Conservation (phyloP, 1,140 invertebrate genomes). For the Atta texana region DNA sequence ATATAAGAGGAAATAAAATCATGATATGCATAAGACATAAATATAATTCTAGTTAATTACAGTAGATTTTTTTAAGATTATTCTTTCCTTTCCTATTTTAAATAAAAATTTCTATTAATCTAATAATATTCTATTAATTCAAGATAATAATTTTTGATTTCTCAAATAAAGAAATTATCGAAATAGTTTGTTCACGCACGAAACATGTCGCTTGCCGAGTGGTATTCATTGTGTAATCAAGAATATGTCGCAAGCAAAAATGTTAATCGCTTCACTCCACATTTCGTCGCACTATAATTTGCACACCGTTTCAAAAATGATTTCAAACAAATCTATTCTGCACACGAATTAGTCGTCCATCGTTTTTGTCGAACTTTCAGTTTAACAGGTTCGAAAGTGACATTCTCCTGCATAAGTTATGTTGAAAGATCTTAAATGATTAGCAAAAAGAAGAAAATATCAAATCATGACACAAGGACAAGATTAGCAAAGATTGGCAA, state of each 20-base stretch:
- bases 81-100: not conserved
- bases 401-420: too few relatives aligned
- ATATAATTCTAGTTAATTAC: not conserved
- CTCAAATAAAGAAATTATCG: not conserved
- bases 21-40: not conserved
- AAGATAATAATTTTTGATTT: not conserved
- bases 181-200: not conserved
- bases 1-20: not conserved
- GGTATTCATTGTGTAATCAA: not conserved
- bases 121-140: not conserved
- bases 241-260: not conserved
- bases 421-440: not conserved
- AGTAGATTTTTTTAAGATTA: not conserved
- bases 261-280: slow-evolving; percentile 10
- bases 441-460: slow-evolving; percentile 33
- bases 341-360: not conserved
- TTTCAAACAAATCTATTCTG: slow-evolving; percentile 13
- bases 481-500: slow-evolving; percentile 6
- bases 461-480: slow-evolving; percentile 1
- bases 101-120: slow-evolving; percentile 10
- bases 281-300: slow-evolving; percentile 19
- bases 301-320: not conserved
- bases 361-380: slow-evolving; percentile 7
- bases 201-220: not conserved
- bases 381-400: not conserved